Evolutionary conservation across 2,113 vertebrate species (phyloP), one percentile per base, ranked within the genome.

Genomic region (Nycticebus coucang): DNA sequence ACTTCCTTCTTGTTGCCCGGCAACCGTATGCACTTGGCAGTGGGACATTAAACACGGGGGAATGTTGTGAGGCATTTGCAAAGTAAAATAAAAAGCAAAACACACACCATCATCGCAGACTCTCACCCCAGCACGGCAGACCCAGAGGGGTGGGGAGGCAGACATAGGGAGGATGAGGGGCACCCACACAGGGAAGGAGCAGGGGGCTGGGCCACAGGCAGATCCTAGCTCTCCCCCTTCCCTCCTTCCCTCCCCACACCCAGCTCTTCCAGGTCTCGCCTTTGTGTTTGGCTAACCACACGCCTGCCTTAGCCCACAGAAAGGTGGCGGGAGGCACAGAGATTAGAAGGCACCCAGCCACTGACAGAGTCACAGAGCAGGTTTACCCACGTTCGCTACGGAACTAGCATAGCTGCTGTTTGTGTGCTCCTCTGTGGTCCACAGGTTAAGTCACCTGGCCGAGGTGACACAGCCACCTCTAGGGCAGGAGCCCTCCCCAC

Each of bases 1-100:
- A 96, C 97, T 98, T 98, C 97, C 97, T 97, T 85, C 91, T 86
- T 53, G 97, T 98, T 98, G 97, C 98, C 62, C 0, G 3, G 98
- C 93, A 98, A 98, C 97, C 10, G 14, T 96, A 93, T 86, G 97
- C 93, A 94, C 94, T 97, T 96, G 96, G 97, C 97, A 96, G 83
- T 24, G 62, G 96, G 95, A 96, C 87, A 45, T 94, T 84, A 89
- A 96, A 97, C 96, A 96, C 85, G 89, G 93, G 85, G 71, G 94
- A 95, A 77, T 41, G 87, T 87, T 57, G 79, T 83, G 95, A 96
- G 94, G 91, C 88, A 66, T 62, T 78, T 83, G 91, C 92, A 96
- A 95, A 97, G 95, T 93, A 97, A 96, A 92, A 96, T 87, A 81
- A 83, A 94, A 91, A 93, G 94, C 66, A 89, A 96, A 96, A 91